Evolutionary conservation across 2,888 invertebrate species (phyloP).

Genomic region (Baccha elongata): DNA sequence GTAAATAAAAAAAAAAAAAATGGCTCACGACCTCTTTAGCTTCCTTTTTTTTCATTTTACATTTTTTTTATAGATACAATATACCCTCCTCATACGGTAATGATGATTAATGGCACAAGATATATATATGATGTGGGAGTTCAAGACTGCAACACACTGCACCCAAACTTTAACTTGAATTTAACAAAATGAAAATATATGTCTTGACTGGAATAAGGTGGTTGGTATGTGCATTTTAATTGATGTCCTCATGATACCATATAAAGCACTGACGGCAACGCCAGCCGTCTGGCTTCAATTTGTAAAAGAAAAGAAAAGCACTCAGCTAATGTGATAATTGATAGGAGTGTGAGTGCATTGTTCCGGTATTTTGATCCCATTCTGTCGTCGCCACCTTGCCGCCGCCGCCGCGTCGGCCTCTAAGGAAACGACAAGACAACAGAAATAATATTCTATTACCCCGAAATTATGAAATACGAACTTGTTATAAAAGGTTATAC

Average conservation of each 20-base stretch:
- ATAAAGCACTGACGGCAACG: slow-evolving; percentile 28
- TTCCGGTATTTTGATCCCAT: slow-evolving; percentile 50
- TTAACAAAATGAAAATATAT: background rate
- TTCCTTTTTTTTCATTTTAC: slow-evolving; percentile 21
- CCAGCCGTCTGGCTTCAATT: slow-evolving; percentile 66
- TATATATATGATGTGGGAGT: slow-evolving; percentile 23
- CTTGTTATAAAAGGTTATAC: background rate
- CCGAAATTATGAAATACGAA: slow-evolving; percentile 57
- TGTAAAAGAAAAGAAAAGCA: slow-evolving; percentile 29
- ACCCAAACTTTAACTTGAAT: background rate
- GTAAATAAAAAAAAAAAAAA: slow-evolving; percentile 26
- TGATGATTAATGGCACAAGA: slow-evolving; percentile 53
- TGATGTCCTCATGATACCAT: slow-evolving; percentile 66
- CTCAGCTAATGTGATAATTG: slow-evolving; percentile 60
- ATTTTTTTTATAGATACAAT: slow-evolving; percentile 19
- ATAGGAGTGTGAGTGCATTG: slow-evolving; percentile 57
- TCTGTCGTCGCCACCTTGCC: background rate
- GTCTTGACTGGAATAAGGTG: background rate
- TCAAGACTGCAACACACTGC: slow-evolving; percentile 1
- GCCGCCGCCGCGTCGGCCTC: background rate
- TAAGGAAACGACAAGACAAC: background rate
- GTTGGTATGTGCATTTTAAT: slow-evolving; percentile 33
- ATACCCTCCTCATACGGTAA: slow-evolving; percentile 47
- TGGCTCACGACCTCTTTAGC: slow-evolving; percentile 32
- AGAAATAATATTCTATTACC: slow-evolving; percentile 58